These are phyloP conservation scores for Conchocele bisecta DNA, from an alignment of 2,888 invertebrate genomes.

Conservation along the genomic window DNA sequence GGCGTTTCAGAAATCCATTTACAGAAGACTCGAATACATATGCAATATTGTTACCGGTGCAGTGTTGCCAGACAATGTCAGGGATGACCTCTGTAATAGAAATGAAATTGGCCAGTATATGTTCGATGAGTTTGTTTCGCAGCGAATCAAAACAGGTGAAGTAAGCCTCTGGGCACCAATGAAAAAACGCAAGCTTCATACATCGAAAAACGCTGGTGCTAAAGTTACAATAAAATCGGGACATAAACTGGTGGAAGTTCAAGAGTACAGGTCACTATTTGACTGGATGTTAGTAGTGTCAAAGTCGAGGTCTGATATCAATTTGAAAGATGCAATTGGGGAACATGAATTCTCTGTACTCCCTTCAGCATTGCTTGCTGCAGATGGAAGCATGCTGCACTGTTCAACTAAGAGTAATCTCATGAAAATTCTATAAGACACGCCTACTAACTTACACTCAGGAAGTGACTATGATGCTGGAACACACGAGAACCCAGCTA, in stretches of 20 bases:
- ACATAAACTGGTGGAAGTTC: neutral
- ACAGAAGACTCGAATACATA: neutral
- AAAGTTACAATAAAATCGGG: neutral
- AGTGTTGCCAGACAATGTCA: slow-evolving; percentile 12
- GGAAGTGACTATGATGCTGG: too few relatives aligned
- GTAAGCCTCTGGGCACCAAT: neutral
- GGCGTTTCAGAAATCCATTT: slow-evolving; percentile 1
- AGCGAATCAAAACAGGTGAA: neutral
- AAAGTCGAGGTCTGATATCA: slow-evolving; percentile 16
- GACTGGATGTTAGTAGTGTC: slow-evolving; percentile 9
- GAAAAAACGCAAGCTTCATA: slow-evolving; percentile 6
- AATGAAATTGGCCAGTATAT: neutral
- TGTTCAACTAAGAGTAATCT: slow-evolving; percentile 6
- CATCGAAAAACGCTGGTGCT: neutral
- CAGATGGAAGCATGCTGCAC: slow-evolving; percentile 1
- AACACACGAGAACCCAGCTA: too few relatives aligned
- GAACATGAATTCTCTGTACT: slow-evolving; percentile 12
- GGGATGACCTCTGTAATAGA: neutral
- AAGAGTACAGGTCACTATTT: slow-evolving; percentile 20
- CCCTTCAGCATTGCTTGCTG: slow-evolving; percentile 9
- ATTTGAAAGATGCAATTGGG: slow-evolving; percentile 1
- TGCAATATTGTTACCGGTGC: slow-evolving; percentile 10
- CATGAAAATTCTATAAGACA: slow-evolving; percentile 19
- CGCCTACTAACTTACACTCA: too few relatives aligned
- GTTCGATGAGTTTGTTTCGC: slow-evolving; percentile 1